A percentile compares a stretch with the other conserved stretches of the same genome.
Conservation (phyloP, 2,888 invertebrate species). For the Eristalis intricaria region DNA sequence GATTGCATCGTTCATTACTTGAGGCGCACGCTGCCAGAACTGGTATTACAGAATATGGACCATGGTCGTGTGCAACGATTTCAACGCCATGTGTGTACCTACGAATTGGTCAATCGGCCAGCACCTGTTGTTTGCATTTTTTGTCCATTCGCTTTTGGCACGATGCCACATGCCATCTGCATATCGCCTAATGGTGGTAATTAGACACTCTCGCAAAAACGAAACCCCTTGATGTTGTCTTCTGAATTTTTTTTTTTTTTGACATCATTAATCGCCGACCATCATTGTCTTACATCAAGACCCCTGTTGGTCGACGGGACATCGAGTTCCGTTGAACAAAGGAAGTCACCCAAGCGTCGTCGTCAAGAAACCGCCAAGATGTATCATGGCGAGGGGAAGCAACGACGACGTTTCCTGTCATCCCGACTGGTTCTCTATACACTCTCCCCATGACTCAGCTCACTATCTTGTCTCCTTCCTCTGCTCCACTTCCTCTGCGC, state of each 20-base stretch:
- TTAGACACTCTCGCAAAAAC: slow-evolving; percentile 22
- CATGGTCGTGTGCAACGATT: slow-evolving; percentile 39
- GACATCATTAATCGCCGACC: slow-evolving; percentile 20
- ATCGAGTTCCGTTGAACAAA: slow-evolving; percentile 10
- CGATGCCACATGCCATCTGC: slow-evolving; percentile 59
- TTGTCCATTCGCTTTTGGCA: slow-evolving; percentile 4
- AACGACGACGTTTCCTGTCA: slow-evolving; percentile 67
- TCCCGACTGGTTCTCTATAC: not conserved
- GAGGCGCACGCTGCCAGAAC: slow-evolving; percentile 44
- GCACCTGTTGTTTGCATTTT: slow-evolving; percentile 38
- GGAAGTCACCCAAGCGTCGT: slow-evolving; percentile 7
- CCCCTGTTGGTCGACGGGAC: not conserved
- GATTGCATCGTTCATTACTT: slow-evolving; percentile 16
- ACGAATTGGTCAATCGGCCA: slow-evolving; percentile 46
- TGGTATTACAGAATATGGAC: slow-evolving; percentile 50
- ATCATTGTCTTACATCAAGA: slow-evolving; percentile 4
- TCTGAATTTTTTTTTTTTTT: not conserved
- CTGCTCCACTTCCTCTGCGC: not conserved
- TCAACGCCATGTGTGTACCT: slow-evolving; percentile 47
- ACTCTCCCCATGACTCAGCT: not conserved
- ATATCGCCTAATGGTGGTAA: slow-evolving; percentile 49
- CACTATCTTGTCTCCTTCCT: not conserved
- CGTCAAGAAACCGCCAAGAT: not conserved
- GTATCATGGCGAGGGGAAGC: slow-evolving; percentile 17
- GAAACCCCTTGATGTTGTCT: not conserved